Base-by-base conservation (phyloP, 2,797 vertebrate genomes). In the Amblyopsis hoosieri region DNA sequence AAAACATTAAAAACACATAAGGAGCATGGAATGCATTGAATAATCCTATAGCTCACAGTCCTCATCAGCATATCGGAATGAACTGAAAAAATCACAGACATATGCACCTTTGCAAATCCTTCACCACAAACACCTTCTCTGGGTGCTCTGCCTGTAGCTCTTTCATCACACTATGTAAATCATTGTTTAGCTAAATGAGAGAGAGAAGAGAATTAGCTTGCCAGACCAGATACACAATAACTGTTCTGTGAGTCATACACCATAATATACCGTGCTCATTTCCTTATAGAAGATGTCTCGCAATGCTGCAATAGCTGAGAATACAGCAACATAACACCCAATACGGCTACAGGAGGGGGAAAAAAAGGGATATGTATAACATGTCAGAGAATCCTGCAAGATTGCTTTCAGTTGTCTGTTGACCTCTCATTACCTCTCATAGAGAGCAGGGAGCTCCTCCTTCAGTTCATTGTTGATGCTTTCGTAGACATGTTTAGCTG, bases 61-160 rank as follows among this genome's bases (percentile, higher is more conserved):
- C 23, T 29, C 23, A 29, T 29, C 23, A 29, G 3, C 23, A 29
- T 29, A 29, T 29, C 23, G 3, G 23, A 29, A 29, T 29, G 19
- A 33, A 23, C 17, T 45, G 57, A 1, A 48, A 62, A 64, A 60
- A 46, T 12, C 31, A 60, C 55, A 59, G 14, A 4, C 12, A 45
- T 31, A n/a, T 42, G 50, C 50, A 92, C 93, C 85, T 80, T 12
- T 87, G 80, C 1, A 96, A 23, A 2, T 93, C 96, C 67, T 94
- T 97, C 55, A 98, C 72, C 56, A 94, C 81, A 76, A 99, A 98
- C 68, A 88, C 89, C 71, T 95, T 97, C 79, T 93, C 92, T 45
- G 96, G 97, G 90, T 98, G 93, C 71, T 99, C 96, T 75, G 89
- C 91, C 73, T 95, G 95, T 76, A 99, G 91, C 67, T 94, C 96